These are phyloP conservation scores for Euzetes globulus DNA, from an alignment of 2,888 invertebrate genomes.

Conservation along the genomic window DNA sequence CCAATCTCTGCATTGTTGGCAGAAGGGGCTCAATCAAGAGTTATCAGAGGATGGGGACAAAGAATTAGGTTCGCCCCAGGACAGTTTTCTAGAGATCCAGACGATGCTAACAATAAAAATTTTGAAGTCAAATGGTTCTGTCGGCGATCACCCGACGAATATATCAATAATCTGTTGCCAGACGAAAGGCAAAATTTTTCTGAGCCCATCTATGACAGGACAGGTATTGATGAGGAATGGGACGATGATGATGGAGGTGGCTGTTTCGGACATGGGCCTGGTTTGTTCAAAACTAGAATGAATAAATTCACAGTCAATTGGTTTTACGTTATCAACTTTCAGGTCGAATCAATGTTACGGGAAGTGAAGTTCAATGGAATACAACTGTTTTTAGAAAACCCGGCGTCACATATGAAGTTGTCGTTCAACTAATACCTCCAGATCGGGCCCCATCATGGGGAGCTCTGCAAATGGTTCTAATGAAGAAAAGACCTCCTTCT, in stretches of 20 bases:
- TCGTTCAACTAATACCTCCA: slow-evolving; percentile 41
- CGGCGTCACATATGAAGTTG: slow-evolving; percentile 42
- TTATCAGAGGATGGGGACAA: slow-evolving; percentile 44
- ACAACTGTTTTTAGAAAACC: slow-evolving; percentile 41
- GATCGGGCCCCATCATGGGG: slow-evolving; percentile 42
- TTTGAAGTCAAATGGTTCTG: slow-evolving; percentile 44
- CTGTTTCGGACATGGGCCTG: slow-evolving; percentile 43
- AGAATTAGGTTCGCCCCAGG: slow-evolving; percentile 44
- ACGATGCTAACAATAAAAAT: slow-evolving; percentile 44
- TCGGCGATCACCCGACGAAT: slow-evolving; percentile 42
- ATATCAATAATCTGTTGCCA: slow-evolving; percentile 39
- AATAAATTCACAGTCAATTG: too few relatives aligned
- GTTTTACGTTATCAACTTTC: too few relatives aligned
- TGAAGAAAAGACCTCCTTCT: slow-evolving; percentile 42
- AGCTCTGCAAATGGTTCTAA: slow-evolving; percentile 41
- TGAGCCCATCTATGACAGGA: slow-evolving; percentile 34
- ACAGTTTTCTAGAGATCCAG: slow-evolving; percentile 47
- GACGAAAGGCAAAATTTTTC: slow-evolving; percentile 40
- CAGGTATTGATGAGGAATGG: slow-evolving; percentile 36
- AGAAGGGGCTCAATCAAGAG: slow-evolving; percentile 44
- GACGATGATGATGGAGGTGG: slow-evolving; percentile 42
- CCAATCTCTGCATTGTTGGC: slow-evolving; percentile 46
- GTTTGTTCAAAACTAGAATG: too few relatives aligned
- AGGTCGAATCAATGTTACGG: slow-evolving; percentile 41
- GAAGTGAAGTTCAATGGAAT: slow-evolving; percentile 40